Evolutionary conservation across 1,140 invertebrate species (phyloP).

Genomic region (Halictus rubicundus): DNA sequence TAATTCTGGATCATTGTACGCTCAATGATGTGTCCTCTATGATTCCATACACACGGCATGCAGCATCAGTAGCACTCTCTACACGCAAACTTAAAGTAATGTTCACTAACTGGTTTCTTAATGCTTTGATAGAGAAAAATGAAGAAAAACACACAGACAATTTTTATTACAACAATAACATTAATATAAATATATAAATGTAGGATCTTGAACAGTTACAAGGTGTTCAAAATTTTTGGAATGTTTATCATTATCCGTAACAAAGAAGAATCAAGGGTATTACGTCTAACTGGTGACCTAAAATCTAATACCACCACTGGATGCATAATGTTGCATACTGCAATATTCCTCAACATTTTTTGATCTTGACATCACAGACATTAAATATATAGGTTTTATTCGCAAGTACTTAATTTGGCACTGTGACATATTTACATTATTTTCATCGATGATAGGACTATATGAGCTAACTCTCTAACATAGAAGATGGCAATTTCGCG

Average conservation of each 20-base stretch:
- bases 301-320: background rate
- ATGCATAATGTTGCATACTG: background rate
- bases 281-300: background rate
- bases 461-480: background rate
- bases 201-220: constrained; percentile 5
- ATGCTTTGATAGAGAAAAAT: background rate
- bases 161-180: constrained; percentile 41
- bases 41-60: constrained; percentile 42
- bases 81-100: background rate
- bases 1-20: background rate
- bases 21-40: constrained; percentile 12
- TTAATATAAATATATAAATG: constrained; percentile 26
- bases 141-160: constrained; percentile 14
- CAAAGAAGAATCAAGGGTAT: background rate
- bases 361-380: background rate
- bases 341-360: background rate
- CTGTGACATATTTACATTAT: background rate
- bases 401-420: constrained; percentile 1
- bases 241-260: constrained; percentile 8
- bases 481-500: too few species aligned
- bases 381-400: background rate
- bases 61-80: background rate
- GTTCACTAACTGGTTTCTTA: background rate
- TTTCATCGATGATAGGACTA: background rate
- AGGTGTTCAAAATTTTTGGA: background rate